Percentiles rank a stretch among this genome's conserved stretches.
Evolutionary conservation across 2,888 invertebrate species (phyloP).

Genomic region (Thera obeliscata): DNA sequence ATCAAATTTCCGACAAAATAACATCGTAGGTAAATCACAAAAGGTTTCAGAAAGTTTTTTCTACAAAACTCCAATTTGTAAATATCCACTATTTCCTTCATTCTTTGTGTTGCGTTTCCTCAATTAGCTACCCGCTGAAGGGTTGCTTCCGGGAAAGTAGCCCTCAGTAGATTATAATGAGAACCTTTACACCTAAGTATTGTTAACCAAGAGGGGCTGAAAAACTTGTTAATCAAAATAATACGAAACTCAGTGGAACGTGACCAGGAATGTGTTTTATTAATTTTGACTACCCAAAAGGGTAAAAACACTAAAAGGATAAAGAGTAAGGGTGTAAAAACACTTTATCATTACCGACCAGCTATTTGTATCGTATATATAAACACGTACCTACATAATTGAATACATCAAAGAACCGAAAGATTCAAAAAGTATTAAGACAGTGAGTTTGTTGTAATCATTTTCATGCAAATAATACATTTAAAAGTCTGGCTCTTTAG

Average conservation of each 20-base stretch:
- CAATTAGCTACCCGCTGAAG: constrained; percentile 42
- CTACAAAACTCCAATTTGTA: constrained; percentile 20
- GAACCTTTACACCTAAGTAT: constrained; percentile 38
- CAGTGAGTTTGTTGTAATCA: too few relatives aligned
- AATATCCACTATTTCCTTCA: constrained; percentile 32
- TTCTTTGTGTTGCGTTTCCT: constrained; percentile 41
- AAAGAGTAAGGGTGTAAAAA: too few relatives aligned
- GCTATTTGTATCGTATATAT: too few relatives aligned
- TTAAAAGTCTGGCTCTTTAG: too few relatives aligned
- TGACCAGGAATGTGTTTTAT: not conserved
- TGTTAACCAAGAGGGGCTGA: constrained; percentile 35
- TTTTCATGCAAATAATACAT: too few relatives aligned
- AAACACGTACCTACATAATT: too few relatives aligned
- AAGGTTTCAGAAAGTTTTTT: not conserved
- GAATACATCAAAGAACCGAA: too few relatives aligned
- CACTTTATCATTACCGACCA: too few relatives aligned
- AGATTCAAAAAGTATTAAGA: too few relatives aligned
- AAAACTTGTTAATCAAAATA: not conserved
- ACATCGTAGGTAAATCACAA: too few relatives aligned
- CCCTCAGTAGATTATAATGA: constrained; percentile 40
- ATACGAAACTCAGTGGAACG: not conserved
- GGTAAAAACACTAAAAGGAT: too few relatives aligned
- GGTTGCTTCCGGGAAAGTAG: constrained; percentile 40
- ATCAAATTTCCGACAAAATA: too few relatives aligned
- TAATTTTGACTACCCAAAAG: not conserved